phyloP scores from a whole-genome alignment of 2,113 vertebrate species.

The Corythoichthys intestinalis region DNA sequence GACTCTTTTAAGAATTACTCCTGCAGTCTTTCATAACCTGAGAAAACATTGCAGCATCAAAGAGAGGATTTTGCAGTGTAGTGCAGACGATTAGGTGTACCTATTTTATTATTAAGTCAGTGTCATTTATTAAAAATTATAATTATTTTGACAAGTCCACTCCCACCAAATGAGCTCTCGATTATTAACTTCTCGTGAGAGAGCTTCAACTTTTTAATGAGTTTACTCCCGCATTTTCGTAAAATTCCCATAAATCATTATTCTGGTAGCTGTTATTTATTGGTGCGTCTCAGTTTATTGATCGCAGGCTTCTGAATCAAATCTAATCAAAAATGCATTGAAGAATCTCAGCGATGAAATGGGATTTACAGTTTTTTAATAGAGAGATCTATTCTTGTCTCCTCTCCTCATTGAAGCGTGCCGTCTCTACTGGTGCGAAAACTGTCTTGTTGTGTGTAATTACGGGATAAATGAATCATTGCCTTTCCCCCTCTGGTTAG shows the following conservation, averaged over 20 bases:
- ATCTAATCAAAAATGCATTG: neutral
- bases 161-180: neutral
- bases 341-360: neutral
- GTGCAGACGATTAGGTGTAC: neutral
- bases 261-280: neutral
- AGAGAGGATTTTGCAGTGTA: neutral
- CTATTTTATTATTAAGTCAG: neutral
- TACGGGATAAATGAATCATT: neutral
- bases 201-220: neutral
- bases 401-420: neutral
- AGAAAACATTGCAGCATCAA: neutral
- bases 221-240: neutral
- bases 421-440: neutral
- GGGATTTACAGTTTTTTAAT: neutral
- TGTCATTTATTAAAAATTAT: neutral
- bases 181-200: neutral
- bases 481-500: neutral
- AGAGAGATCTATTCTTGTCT: neutral
- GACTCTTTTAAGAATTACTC: neutral
- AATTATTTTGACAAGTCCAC: neutral
- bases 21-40: neutral
- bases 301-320: neutral
- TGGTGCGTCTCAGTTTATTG: neutral
- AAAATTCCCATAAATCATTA: neutral
- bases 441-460: neutral